These are phyloP conservation scores for Stegostoma tigrinum DNA, from an alignment of 2,113 vertebrate genomes.

Conservation along the genomic window DNA sequence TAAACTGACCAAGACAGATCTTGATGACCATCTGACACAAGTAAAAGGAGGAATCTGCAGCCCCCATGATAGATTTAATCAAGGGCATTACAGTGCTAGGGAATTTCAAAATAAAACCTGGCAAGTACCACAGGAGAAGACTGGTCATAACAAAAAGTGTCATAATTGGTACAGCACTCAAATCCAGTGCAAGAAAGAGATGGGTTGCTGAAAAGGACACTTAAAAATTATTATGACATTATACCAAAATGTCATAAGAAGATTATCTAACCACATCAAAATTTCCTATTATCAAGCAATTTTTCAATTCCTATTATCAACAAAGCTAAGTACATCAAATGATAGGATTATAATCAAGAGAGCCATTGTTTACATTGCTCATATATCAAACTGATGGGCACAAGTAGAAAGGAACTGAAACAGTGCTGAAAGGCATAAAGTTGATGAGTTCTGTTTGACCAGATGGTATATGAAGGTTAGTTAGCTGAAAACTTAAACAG, in stretches of 20 bases:
- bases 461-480: neutral
- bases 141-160: too few species aligned
- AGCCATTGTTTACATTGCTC: neutral
- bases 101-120: neutral
- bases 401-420: neutral
- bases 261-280: neutral
- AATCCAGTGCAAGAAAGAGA: neutral
- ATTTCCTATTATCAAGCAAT: neutral
- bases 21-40: neutral
- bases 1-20: neutral
- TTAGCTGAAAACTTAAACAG: neutral
- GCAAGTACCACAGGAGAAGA: neutral
- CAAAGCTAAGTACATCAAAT: neutral
- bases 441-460: neutral
- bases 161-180: too few species aligned
- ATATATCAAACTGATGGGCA: neutral
- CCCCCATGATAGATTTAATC: neutral
- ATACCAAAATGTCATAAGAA: neutral
- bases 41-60: neutral
- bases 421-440: neutral
- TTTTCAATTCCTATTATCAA: neutral
- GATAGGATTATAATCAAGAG: neutral
- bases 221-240: neutral
- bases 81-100: neutral
- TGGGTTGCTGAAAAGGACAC: neutral